phyloP scores from a whole-genome alignment of 2,797 vertebrate species.

The Onychomys leucogaster region DNA sequence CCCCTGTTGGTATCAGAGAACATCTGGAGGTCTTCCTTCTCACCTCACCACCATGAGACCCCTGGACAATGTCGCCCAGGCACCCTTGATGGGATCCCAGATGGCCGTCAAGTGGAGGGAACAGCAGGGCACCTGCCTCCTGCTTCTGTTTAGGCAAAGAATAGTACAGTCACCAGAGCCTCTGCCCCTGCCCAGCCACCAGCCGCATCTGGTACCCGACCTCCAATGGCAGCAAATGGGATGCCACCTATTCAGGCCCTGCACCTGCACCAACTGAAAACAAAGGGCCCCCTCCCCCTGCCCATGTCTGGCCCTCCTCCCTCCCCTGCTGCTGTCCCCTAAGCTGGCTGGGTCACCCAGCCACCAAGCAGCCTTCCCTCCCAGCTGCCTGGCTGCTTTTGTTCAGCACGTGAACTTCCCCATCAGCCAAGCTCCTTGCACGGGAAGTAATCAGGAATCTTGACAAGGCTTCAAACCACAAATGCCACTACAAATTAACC shows the following conservation, averaged over 20 bases:
- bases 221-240: slow-evolving; percentile 58
- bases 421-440: slow-evolving; percentile 79
- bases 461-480: slow-evolving; percentile 86
- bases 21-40: slow-evolving; percentile 41
- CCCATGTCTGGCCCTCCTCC: slow-evolving; percentile 30
- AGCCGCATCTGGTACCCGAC: slow-evolving; percentile 72
- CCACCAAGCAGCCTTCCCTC: slow-evolving; percentile 52
- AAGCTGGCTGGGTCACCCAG: slow-evolving; percentile 66
- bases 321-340: slow-evolving; percentile 55
- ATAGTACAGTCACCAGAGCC: slow-evolving; percentile 61
- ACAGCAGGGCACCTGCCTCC: background rate
- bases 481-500: slow-evolving; percentile 85
- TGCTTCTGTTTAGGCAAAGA: slow-evolving; percentile 66
- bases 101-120: slow-evolving; percentile 8
- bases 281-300: slow-evolving; percentile 69
- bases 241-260: slow-evolving; percentile 77
- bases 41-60: background rate
- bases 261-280: slow-evolving; percentile 79
- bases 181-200: slow-evolving; percentile 62
- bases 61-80: slow-evolving; percentile 43
- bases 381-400: slow-evolving; percentile 80
- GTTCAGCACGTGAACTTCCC: slow-evolving; percentile 79
- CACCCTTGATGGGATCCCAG: slow-evolving; percentile 37
- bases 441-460: slow-evolving; percentile 80
- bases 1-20: background rate